These are phyloP conservation scores for Lepisosteus osseus DNA, from an alignment of 2,113 vertebrate genomes.

Conservation along the genomic window DNA sequence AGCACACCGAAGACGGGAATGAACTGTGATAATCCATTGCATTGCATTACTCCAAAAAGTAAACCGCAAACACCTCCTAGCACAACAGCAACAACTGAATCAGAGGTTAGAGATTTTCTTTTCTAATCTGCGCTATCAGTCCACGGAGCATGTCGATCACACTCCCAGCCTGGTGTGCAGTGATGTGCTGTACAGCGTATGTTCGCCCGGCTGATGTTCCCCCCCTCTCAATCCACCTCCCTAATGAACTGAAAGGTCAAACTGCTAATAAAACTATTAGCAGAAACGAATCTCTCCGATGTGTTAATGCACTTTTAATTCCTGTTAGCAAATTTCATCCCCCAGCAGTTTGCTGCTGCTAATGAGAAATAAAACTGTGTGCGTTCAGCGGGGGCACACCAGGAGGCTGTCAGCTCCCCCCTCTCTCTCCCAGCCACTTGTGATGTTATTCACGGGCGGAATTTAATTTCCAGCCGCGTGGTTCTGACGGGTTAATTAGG, in stretches of 20 bases:
- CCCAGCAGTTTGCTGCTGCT: constrained; percentile 74
- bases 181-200: background rate
- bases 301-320: constrained; percentile 83
- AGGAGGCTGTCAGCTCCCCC: constrained; percentile 26
- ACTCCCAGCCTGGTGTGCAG: constrained; percentile 5
- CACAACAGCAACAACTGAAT: too few relatives aligned
- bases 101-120: background rate
- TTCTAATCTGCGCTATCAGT: background rate
- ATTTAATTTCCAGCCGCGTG: constrained; percentile 71
- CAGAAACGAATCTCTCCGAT: constrained; percentile 75
- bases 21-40: too few relatives aligned
- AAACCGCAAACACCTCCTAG: background rate
- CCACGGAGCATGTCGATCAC: too few relatives aligned
- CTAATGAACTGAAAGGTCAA: constrained; percentile 80
- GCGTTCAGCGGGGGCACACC: constrained; percentile 42
- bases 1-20: too few relatives aligned
- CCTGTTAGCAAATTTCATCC: constrained; percentile 82
- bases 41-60: too few relatives aligned
- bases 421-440: constrained; percentile 47
- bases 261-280: constrained; percentile 81
- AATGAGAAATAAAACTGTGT: constrained; percentile 79
- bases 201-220: constrained; percentile 20
- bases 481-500: constrained; percentile 79
- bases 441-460: constrained; percentile 75
- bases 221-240: constrained; percentile 51